These are phyloP conservation scores for Dermatemys mawii DNA, from an alignment of 2,113 vertebrate species.

Conservation along the genomic window DNA sequence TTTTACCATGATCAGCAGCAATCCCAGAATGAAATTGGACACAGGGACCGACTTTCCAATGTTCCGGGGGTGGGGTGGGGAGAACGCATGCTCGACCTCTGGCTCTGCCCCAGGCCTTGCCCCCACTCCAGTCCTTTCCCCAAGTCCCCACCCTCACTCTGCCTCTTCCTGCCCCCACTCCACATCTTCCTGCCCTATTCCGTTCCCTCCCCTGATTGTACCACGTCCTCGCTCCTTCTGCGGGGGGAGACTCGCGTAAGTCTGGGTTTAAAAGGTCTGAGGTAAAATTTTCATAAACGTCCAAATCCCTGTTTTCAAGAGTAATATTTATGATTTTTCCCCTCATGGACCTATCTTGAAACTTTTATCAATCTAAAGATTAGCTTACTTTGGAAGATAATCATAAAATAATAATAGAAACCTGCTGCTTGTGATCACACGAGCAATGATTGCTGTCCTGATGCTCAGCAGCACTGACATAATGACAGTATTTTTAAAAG, in stretches of 20 bases:
- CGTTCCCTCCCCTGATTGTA: no score
- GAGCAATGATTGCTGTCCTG: background rate
- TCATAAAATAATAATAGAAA: background rate
- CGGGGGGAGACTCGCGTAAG: background rate
- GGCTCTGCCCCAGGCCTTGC: no score
- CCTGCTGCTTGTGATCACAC: background rate
- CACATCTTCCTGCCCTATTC: no score
- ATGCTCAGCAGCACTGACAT: background rate
- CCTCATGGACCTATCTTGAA: background rate
- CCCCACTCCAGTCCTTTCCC: no score
- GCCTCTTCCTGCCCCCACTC: no score
- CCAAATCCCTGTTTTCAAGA: background rate
- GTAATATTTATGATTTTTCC: background rate
- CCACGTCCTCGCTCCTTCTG: no score
- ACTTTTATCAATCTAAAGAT: background rate
- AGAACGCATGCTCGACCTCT: no score
- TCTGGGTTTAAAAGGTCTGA: background rate
- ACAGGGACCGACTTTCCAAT: no score
- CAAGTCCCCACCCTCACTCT: no score
- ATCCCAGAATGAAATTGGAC: background rate
- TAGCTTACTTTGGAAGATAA: background rate
- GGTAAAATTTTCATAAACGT: background rate
- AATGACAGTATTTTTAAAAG: conserved; percentile 13
- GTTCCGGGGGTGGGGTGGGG: no score
- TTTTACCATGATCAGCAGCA: background rate